Conservation (phyloP, 2,797 vertebrate genomes). For the Falco concolor region DNA sequence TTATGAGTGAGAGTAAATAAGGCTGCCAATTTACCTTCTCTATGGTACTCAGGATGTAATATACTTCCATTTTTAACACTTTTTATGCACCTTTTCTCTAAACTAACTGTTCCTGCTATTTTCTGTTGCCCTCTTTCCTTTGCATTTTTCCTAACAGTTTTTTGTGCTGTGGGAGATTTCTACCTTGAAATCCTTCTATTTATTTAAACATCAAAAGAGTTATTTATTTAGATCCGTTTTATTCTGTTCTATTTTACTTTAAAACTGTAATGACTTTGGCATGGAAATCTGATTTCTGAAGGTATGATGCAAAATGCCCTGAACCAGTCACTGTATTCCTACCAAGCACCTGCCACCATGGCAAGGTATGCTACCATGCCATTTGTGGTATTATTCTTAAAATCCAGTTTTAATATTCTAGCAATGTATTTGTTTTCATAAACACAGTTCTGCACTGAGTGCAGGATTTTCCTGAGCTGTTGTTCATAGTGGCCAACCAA, state of each 20-base stretch:
- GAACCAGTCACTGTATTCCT: background rate
- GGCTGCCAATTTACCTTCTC: background rate
- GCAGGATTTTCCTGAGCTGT: background rate
- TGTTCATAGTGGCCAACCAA: background rate
- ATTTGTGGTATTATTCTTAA: background rate
- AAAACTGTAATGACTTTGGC: background rate
- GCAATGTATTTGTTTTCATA: background rate
- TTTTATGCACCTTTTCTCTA: background rate
- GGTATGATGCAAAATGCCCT: background rate
- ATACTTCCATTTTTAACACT: background rate
- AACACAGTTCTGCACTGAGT: background rate
- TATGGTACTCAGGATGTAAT: background rate
- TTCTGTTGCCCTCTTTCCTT: background rate
- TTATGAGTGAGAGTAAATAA: conserved; percentile 49
- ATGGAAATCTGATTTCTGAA: background rate
- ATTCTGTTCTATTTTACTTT: background rate
- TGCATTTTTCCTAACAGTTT: background rate
- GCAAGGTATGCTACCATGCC: background rate
- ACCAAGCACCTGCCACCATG: background rate
- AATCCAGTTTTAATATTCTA: background rate
- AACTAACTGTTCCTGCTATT: background rate
- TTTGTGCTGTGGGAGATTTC: background rate
- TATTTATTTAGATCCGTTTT: background rate
- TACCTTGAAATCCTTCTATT: background rate
- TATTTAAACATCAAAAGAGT: background rate